Base-by-base conservation (phyloP, 2,113 vertebrate species). In the Ptilorrhoa leucosticta region DNA sequence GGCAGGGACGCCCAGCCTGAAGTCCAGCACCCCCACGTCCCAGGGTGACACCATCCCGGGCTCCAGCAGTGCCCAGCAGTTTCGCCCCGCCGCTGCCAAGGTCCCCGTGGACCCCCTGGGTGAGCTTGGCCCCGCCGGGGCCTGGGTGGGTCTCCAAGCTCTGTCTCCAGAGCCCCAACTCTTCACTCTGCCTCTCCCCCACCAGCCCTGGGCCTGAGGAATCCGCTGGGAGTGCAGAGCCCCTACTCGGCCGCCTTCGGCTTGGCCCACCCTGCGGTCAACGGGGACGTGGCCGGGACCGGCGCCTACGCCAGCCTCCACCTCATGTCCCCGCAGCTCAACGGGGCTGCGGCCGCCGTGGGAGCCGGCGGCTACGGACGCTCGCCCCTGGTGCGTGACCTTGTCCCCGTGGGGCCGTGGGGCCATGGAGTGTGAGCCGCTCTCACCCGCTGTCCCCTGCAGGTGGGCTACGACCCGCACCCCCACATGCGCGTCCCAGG, bases 401-500 rank as follows among this genome's bases (percentile, higher is more conserved):
- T 5, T 3, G 4, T 69, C 31, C 39, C 66, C 0, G 2, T 0
- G 37, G 85, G 64, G 64, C 14, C 0, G 0, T 1, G 68, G 80
- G 66, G 15, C 26, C 0, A 0, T 0, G 3, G 69, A 16, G 28
- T 1, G 3, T 0, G 54, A 47, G 66, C 78, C 0, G 2, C 48
- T 39, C 89, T 94, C 50, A 86, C 48, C 17, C 40, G 0, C 24
- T 84, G 31, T 83, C 50, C 81, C 48, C 68, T 66, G 16, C 96
- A 99, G 99, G 98, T 99, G 87, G 98, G 98, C 35, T 99, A 99
- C 6, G 99, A 99, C 93, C 98, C 98, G 4, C 98, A 99, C 96
- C 98, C 98, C 3, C 98, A 99, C 89, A 98, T 99, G 98, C 98
- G 99, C 13, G 97, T 98, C 83, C 98, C 98, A 0, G 98, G 98